Conservation (phyloP, 2,113 vertebrate genomes). For the Cyprinodon brontotheroides region DNA sequence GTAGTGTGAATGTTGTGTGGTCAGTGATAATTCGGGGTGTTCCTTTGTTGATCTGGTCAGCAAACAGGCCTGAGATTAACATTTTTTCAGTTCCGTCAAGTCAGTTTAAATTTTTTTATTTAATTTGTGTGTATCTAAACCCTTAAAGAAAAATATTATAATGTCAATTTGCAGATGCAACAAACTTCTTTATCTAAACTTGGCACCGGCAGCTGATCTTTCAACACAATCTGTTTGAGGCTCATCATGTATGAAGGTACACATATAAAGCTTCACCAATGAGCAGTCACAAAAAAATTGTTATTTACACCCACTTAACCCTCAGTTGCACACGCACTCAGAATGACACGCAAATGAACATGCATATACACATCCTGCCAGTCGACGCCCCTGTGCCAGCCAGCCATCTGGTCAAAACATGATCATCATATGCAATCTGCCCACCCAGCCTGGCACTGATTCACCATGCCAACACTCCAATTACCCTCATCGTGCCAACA, state of each 20-base stretch:
- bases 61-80: no score
- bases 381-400: constrained; percentile 59
- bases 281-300: constrained; percentile 32
- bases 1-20: no score
- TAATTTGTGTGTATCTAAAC: no score
- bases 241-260: background rate
- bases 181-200: background rate
- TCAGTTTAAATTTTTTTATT: no score
- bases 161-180: background rate
- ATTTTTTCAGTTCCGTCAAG: no score
- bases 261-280: constrained; percentile 19
- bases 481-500: constrained; percentile 77
- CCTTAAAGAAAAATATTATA: background rate
- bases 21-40: no score
- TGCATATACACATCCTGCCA: constrained; percentile 47
- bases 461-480: constrained; percentile 73
- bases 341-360: constrained; percentile 18
- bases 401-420: constrained; percentile 78
- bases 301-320: constrained; percentile 44
- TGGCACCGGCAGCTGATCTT: background rate
- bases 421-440: constrained; percentile 80
- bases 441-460: constrained; percentile 76
- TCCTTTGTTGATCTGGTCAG: no score
- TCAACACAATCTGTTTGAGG: background rate
- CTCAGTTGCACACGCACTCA: constrained; percentile 22